These are phyloP conservation scores for Zygogramma bicolorata DNA, from an alignment of 2,888 invertebrate species.

Conservation along the genomic window DNA sequence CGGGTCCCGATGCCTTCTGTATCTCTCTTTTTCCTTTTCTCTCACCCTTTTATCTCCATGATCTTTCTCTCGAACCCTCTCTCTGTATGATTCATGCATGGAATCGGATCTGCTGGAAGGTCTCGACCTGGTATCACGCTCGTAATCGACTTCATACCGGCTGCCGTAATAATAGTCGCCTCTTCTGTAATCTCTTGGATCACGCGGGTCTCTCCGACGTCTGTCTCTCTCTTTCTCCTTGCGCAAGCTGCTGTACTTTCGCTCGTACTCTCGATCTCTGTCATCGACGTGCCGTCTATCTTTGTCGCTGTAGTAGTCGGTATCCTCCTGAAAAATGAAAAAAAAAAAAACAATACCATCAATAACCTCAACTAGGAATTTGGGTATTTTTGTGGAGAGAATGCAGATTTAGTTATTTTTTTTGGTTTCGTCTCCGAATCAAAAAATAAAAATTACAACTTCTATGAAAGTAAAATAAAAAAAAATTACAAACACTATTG, in stretches of 20 bases:
- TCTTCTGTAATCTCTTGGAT: slow-evolving; percentile 62
- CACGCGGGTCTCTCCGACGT: slow-evolving; percentile 59
- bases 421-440: no score
- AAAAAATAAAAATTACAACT: no score
- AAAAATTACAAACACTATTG: no score
- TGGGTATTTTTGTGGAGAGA: no score
- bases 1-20: slow-evolving; percentile 59
- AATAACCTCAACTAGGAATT: not conserved
- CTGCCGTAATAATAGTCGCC: slow-evolving; percentile 51
- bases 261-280: slow-evolving; percentile 62
- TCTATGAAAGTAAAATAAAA: no score
- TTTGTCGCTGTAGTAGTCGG: slow-evolving; percentile 77
- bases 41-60: slow-evolving; percentile 56
- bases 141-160: slow-evolving; percentile 64
- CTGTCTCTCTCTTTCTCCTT: slow-evolving; percentile 65
- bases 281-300: slow-evolving; percentile 65
- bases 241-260: slow-evolving; percentile 62
- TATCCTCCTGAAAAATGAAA: slow-evolving; percentile 74
- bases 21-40: slow-evolving; percentile 58
- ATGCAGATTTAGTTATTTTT: no score
- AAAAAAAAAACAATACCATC: not conserved
- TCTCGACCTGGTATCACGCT: slow-evolving; percentile 56
- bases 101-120: slow-evolving; percentile 66
- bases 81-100: slow-evolving; percentile 63
- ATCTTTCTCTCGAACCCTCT: slow-evolving; percentile 62